phyloP scores from a whole-genome alignment of 1,140 invertebrate species.

The Apis laboriosa region DNA sequence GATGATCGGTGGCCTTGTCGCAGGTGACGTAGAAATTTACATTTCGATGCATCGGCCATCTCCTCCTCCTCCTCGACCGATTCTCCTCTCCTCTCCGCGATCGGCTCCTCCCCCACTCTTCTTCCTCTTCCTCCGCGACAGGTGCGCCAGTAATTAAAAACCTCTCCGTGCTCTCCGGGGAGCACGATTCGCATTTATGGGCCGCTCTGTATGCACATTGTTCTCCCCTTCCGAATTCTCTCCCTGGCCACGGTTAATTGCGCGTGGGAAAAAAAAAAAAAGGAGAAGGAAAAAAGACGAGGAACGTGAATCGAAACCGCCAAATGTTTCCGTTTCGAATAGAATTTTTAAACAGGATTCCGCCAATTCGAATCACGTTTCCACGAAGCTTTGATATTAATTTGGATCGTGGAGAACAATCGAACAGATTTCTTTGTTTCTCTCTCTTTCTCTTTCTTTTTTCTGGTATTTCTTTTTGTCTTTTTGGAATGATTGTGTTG shows the following conservation, averaged over 20 bases:
- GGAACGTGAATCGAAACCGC: neutral
- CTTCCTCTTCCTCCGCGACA: conserved; percentile 9
- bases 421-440: neutral
- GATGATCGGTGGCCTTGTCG: neutral
- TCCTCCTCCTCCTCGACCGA: conserved; percentile 7
- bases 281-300: neutral
- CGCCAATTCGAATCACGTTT: neutral
- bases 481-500: too few relatives aligned
- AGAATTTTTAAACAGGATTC: neutral
- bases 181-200: conserved; percentile 4
- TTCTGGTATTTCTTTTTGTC: too few relatives aligned
- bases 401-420: neutral
- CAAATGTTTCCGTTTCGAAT: neutral
- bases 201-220: conserved; percentile 2
- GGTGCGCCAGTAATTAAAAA: conserved; percentile 42
- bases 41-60: conserved; percentile 36
- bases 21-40: conserved; percentile 54
- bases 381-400: neutral
- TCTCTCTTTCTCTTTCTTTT: too few relatives aligned
- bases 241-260: neutral
- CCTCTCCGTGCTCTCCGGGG: neutral
- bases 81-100: neutral
- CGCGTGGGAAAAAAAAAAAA: neutral
- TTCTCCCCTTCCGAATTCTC: neutral
- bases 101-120: neutral